Evolutionary conservation across 2,888 invertebrate genomes (phyloP), one percentile per base, ranked within the genome.

Genomic region (Muscina levida): DNA sequence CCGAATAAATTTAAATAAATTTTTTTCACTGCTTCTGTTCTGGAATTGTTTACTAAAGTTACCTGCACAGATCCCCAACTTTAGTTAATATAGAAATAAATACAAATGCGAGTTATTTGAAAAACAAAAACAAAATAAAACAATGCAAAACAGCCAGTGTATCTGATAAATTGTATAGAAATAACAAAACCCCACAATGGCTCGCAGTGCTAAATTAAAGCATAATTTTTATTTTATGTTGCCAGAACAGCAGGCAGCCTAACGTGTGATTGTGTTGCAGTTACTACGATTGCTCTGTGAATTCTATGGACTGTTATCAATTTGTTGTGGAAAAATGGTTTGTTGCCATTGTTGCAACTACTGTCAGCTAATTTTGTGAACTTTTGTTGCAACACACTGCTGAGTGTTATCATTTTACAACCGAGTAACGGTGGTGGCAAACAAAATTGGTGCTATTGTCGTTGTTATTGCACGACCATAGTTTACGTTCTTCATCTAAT

Each of bases 311-410:
- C 13, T 51, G 51, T 51, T 51, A 51, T 66, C 39, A 46, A 44
- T 73, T 53, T 67, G 56, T 51, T 39, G 22, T 37, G 22, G 6
- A 68, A n/a, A 31, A 59, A 37, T 59, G 42, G 37, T 62, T 42
- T 22, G 19, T 4, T 22, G 59, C 37, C 48, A 19, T 19, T 15
- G 48, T 22, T 22, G 31, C 8, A 31, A 8, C 4, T 31, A 31
- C 8, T 31, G 3, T 5, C 56, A 70, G 68, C 62, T 72, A 79
- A 79, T 79, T 79, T 72, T 42, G 2, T 72, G 79, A 80, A 80
- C 77, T 73, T 67, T 77, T 70, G 48, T 44, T 70, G n/a, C n/a
- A n/a, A n/a, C n/a, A n/a, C n/a, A n/a, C n/a, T n/a, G n/a, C n/a
- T n/a, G n/a, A n/a, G n/a, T n/a, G n/a, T 78, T 78, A 78, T 73